These are phyloP conservation scores for Thymelicus lineola DNA, from an alignment of 2,888 invertebrate genomes.

Conservation along the genomic window DNA sequence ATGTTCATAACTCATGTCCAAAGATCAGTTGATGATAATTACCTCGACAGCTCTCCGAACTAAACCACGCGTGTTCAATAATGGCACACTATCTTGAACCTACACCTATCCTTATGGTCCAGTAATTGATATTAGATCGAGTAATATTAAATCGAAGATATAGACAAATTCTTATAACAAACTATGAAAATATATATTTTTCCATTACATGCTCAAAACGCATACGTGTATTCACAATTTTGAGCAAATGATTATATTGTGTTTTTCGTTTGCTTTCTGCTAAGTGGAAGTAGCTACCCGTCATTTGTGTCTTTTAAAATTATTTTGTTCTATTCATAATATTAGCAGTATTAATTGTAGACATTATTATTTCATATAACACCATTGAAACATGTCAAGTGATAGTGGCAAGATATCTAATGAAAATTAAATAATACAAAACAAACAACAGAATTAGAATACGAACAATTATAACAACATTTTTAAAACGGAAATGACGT, in stretches of 20 bases:
- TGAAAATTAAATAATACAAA: conserved; percentile 50
- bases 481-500: conserved; percentile 38
- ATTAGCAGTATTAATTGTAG: conserved; percentile 54
- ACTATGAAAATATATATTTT: conserved; percentile 66
- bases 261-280: conserved; percentile 39
- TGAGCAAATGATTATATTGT: conserved; percentile 48
- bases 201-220: conserved; percentile 48
- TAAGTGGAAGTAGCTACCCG: conserved; percentile 58
- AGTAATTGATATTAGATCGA: conserved; percentile 56
- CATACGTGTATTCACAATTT: conserved; percentile 44
- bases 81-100: conserved; percentile 57
- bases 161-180: conserved; percentile 57
- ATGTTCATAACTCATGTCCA: neutral
- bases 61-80: conserved; percentile 43
- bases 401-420: conserved; percentile 48
- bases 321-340: conserved; percentile 59
- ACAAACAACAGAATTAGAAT: conserved; percentile 63
- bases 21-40: no score
- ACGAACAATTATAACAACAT: conserved; percentile 48
- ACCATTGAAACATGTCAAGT: conserved; percentile 35
- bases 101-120: conserved; percentile 58
- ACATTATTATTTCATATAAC: conserved; percentile 20
- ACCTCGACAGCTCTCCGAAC: conserved; percentile 35
- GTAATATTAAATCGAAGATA: conserved; percentile 55
- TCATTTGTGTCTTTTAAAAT: conserved; percentile 53